Base-by-base conservation (phyloP, 2,888 invertebrate species). In the Neoitamus cyanurus region DNA sequence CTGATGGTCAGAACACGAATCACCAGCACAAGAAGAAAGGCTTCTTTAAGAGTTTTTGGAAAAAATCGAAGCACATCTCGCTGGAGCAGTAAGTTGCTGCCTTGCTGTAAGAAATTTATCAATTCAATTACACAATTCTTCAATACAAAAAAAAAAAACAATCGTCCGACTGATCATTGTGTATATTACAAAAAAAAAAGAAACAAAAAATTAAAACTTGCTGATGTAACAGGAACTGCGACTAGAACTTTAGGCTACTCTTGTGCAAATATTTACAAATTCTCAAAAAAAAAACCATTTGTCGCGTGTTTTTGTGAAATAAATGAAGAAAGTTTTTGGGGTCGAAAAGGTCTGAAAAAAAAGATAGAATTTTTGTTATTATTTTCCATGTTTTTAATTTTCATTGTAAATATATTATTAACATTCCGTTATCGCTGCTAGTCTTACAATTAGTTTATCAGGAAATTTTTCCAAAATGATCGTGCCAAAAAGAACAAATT, bases 21-120 rank as follows among this genome's bases (percentile, higher is more conserved):
- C 88, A 89, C 83, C 88, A 90, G 84, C 95, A 96, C 87, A 96
- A 96, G 92, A 96, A 96, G 91, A 96, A 96, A 92, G 96, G 97
- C 87, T 96, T 97, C 91, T 97, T 97, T 92, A 96, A 96, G 92
- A 96, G 94, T 90, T 94, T 97, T 88, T 97, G 97, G 97, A 97
- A 97, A 92, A 94, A 96, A 89, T 96, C 96, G 87, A 94, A 96
- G 87, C 96, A 96, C 90, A 95, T 96, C 90, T 97, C 97, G 87
- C 92, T 96, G 91, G 97, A 97, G 92, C 96, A 96, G 92, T 96
- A 96, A 87, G 37, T 68, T 30, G 31, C 36, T 11, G 20, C 9
- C n/a, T 58, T 20, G 9, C 58, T 58, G 58, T 58, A 58, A 58
- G 58, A 58, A 58, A 58, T 37, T 70, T 70, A 70, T 70, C 30